These are phyloP conservation scores for Hoplodrina blanda DNA, from an alignment of 2,888 invertebrate species.

Conservation along the genomic window DNA sequence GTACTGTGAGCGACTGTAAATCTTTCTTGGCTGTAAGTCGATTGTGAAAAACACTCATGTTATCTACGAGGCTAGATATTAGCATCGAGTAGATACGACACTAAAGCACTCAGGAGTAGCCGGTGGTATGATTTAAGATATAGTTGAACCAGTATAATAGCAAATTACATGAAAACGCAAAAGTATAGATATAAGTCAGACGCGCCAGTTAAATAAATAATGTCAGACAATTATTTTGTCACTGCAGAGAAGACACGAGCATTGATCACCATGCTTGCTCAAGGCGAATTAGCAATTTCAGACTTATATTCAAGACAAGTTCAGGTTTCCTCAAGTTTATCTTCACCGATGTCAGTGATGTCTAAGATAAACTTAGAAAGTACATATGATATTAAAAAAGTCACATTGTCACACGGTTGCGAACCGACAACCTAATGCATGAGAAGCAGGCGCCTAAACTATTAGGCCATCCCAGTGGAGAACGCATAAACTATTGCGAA, in stretches of 20 bases:
- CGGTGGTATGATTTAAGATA: slow-evolving; percentile 68
- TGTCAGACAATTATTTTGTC: too few relatives aligned
- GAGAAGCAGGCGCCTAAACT: too few relatives aligned
- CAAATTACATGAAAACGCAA: slow-evolving; percentile 59
- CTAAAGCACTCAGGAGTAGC: slow-evolving; percentile 66
- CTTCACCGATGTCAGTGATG: too few relatives aligned
- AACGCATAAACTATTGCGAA: slow-evolving; percentile 48
- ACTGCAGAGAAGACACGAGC: too few relatives aligned
- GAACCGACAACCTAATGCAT: too few relatives aligned
- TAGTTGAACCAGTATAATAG: slow-evolving; percentile 63
- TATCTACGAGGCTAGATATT: slow-evolving; percentile 71
- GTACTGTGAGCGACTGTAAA: slow-evolving; percentile 78
- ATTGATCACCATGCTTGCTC: too few relatives aligned
- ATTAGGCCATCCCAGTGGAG: slow-evolving; percentile 1
- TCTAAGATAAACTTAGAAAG: too few relatives aligned
- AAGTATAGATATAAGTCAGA: slow-evolving; percentile 66
- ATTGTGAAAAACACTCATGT: slow-evolving; percentile 83
- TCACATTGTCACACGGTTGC: too few relatives aligned
- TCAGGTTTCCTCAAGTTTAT: too few relatives aligned
- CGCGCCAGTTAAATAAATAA: slow-evolving; percentile 18
- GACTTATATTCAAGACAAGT: too few relatives aligned
- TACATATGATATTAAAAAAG: too few relatives aligned
- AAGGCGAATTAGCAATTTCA: too few relatives aligned
- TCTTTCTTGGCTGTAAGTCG: slow-evolving; percentile 82
- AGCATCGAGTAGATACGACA: slow-evolving; percentile 68